phyloP scores from a whole-genome alignment of 2,113 vertebrate species.

The Rattus norvegicus region DNA sequence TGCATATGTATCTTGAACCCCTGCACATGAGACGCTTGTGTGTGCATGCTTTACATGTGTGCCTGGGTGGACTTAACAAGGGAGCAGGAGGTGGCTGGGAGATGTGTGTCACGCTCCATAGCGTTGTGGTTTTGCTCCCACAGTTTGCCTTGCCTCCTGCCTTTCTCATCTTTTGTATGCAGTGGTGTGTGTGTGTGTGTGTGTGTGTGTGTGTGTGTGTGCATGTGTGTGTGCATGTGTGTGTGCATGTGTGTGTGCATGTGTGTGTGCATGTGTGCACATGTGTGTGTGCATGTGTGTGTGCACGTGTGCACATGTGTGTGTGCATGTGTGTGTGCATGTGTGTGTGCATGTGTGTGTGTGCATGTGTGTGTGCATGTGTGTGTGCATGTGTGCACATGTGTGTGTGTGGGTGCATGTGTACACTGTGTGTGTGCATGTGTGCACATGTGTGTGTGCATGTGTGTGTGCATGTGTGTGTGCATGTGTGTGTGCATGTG shows the following conservation, averaged over 20 bases:
- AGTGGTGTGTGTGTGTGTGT: not conserved
- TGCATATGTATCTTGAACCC: not conserved
- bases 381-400: too few relatives aligned
- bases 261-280: not conserved
- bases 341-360: too few relatives aligned
- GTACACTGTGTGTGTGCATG: too few relatives aligned
- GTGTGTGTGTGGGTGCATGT: too few relatives aligned
- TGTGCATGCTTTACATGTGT: not conserved
- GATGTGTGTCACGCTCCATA: not conserved
- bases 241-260: not conserved
- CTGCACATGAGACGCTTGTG: not conserved
- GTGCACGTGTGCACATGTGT: too few relatives aligned
- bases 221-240: too few relatives aligned
- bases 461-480: too few relatives aligned
- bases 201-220: not conserved
- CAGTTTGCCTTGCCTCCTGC: not conserved
- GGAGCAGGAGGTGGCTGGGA: not conserved
- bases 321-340: too few relatives aligned
- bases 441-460: too few relatives aligned
- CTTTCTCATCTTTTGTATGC: not conserved
- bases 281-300: too few relatives aligned
- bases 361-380: too few relatives aligned
- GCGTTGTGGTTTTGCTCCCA: not conserved
- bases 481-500: too few relatives aligned
- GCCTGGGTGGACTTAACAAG: not conserved